A percentile compares a stretch with the other conserved stretches of the same genome.
phyloP scores from a whole-genome alignment of 2,797 vertebrate species.

The Sitta carolinensis region DNA sequence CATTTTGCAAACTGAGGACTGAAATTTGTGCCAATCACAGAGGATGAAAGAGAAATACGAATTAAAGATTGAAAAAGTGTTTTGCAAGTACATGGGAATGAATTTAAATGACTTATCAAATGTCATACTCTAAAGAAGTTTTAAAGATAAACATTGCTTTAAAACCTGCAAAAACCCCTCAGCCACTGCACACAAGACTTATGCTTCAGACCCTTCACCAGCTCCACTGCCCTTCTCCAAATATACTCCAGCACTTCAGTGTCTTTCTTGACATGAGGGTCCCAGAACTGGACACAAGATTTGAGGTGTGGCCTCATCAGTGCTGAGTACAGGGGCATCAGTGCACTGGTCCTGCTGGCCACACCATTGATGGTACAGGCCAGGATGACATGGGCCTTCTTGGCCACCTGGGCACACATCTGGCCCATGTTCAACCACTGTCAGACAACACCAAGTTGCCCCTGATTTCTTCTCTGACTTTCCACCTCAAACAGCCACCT shows the following conservation, averaged over 20 bases:
- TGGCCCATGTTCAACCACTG: neutral
- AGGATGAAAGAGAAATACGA: neutral
- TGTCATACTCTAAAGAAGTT: neutral
- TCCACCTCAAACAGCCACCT: neutral
- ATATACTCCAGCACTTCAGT: neutral
- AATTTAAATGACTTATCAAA: neutral
- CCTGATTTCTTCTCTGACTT: neutral
- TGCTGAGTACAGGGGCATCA: fast-evolving
- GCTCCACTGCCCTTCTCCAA: neutral
- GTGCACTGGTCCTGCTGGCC: neutral
- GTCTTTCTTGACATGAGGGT: neutral
- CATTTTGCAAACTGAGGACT: neutral
- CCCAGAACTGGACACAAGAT: neutral
- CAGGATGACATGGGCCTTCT: neutral
- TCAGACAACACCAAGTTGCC: neutral
- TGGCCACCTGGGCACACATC: neutral
- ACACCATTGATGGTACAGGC: neutral
- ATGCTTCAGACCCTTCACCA: neutral
- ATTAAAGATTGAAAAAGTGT: neutral
- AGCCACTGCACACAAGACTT: neutral
- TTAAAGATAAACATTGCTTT: neutral
- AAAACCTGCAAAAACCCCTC: neutral
- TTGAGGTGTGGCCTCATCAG: neutral
- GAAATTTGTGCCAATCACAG: neutral
- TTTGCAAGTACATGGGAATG: neutral